Evolutionary conservation across 1,140 invertebrate species (phyloP), one percentile per base, ranked within the genome.

Genomic region (Diorhabda carinulata): DNA sequence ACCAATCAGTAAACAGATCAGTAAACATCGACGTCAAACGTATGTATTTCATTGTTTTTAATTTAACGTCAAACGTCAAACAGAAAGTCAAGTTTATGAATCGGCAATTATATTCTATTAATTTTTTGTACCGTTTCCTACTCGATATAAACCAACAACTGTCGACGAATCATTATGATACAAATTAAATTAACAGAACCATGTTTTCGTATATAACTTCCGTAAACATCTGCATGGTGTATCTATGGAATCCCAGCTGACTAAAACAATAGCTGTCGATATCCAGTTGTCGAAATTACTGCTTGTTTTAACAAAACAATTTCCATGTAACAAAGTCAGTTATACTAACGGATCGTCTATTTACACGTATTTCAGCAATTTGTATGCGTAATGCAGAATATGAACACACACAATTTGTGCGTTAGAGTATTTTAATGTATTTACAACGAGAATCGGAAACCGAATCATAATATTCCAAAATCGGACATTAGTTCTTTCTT

Each of bases 271-370:
- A 52, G 47, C n/a, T 52, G 47, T 52, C 47, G n/a, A 52, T 52
- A 52, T 52, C n/a, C 47, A 6, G 47, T 52, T 52, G 6, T n/a
- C 6, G 47, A 52, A 52, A 52, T 52, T 52, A 52, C 47, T n/a
- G 47, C 47, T 52, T 52, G 47, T 52, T 52, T 52, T 52, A 52
- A 52, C 47, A 52, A 52, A 52, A 52, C 47, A 52, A 52, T 52
- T 52, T 52, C 47, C 47, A 6, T 52, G 47, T 8, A 8, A 52
- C 47, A 52, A 52, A 52, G 47, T 52, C 47, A 52, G 47, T 52
- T 52, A 52, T 6, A n/a, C n/a, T n/a, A 52, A 52, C 47, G n/a
- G 47, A 52, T n/a, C 47, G n/a, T 52, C 47, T 52, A 52, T 52
- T 52, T 52, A n/a, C 47, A 52, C 47, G 47, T 52, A 52, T 52